Conservation (phyloP, 2,113 vertebrate species). For the Capreolus pygargus region DNA sequence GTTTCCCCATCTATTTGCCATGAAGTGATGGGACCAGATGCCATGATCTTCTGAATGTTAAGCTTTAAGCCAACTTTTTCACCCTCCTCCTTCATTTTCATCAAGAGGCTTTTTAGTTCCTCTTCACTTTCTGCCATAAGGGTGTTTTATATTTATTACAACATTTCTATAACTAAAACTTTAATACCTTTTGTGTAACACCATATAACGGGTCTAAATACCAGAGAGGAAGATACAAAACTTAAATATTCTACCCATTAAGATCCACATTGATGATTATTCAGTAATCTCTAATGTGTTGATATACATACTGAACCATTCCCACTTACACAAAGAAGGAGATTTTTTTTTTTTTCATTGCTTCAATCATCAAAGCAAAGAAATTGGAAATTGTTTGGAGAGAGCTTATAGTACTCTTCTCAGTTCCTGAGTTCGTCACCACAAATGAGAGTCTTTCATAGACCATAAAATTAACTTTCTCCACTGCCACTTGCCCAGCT, state of each 20-base stretch:
- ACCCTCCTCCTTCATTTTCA: too few relatives aligned
- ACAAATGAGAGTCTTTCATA: slow-evolving; percentile 68
- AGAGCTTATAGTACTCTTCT: slow-evolving; percentile 58
- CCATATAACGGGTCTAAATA: neutral
- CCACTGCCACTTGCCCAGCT: slow-evolving; percentile 64
- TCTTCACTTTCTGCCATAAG: too few relatives aligned
- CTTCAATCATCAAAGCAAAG: slow-evolving; percentile 48
- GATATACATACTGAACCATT: slow-evolving; percentile 46
- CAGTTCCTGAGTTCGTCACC: slow-evolving; percentile 67
- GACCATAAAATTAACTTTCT: slow-evolving; percentile 75
- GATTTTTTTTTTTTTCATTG: slow-evolving; percentile 58
- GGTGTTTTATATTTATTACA: neutral
- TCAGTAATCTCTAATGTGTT: slow-evolving; percentile 32
- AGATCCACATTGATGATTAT: neutral
- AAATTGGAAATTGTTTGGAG: slow-evolving; percentile 39
- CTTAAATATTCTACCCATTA: neutral
- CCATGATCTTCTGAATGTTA: too few relatives aligned
- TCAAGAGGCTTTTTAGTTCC: too few relatives aligned
- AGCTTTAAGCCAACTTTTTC: too few relatives aligned
- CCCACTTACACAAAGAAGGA: slow-evolving; percentile 26
- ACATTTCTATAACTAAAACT: neutral
- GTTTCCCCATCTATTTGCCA: too few relatives aligned
- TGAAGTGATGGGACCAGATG: too few relatives aligned
- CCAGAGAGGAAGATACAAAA: neutral
- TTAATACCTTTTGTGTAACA: neutral